A percentile compares a stretch with the other conserved stretches of the same genome.
These are phyloP conservation scores for Zonitis immaculata DNA, from an alignment of 2,888 invertebrate genomes.

Conservation along the genomic window DNA sequence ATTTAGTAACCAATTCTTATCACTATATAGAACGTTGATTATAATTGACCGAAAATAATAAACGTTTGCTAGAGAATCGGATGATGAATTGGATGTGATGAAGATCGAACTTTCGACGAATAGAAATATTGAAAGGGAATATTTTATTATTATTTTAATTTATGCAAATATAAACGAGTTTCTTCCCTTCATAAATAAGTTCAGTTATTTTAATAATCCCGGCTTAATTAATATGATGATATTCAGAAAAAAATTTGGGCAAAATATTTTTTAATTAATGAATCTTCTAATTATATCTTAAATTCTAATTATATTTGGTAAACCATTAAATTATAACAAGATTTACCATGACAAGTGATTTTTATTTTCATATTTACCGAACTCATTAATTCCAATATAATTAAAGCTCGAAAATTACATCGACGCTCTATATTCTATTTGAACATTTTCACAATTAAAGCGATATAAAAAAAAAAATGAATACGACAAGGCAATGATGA, in stretches of 20 bases:
- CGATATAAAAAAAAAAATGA: neutral
- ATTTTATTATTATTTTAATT: no score
- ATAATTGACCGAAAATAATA: no score
- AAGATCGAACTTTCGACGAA: no score
- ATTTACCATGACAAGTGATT: conserved; percentile 35
- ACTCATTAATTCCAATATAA: conserved; percentile 30
- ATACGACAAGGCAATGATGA: neutral
- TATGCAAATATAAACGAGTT: no score
- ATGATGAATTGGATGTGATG: no score
- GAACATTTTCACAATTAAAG: neutral
- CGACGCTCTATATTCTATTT: no score
- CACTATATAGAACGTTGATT: no score
- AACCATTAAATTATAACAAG: conserved; percentile 35
- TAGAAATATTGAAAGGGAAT: no score
- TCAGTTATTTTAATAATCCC: no score
- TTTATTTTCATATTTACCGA: conserved; percentile 22
- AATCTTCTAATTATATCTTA: conserved; percentile 25
- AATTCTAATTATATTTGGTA: conserved; percentile 33
- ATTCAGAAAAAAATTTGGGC: conserved; percentile 11
- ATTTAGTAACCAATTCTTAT: no score
- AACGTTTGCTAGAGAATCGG: no score
- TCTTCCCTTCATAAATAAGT: no score
- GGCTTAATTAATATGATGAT: conserved; percentile 15
- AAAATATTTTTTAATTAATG: conserved; percentile 25
- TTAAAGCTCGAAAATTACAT: conserved; percentile 19